phyloP scores from a whole-genome alignment of 2,797 vertebrate genomes.

The Sus cebifrons region DNA sequence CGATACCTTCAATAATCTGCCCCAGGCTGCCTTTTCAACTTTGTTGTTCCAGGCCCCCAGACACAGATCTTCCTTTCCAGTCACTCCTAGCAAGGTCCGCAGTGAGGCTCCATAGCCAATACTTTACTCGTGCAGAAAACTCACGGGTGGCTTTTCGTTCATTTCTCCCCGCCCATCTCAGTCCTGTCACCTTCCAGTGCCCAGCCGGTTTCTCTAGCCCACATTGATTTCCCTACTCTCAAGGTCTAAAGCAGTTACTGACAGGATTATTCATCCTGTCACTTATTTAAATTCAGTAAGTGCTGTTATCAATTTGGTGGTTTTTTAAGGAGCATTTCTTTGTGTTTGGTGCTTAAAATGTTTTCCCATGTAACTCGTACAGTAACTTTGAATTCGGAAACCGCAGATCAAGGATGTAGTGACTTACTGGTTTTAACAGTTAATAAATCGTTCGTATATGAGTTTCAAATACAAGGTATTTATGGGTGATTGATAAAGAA shows the following conservation, averaged over 20 bases:
- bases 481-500: slow-evolving; percentile 35
- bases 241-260: not conserved
- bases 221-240: not conserved
- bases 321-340: not conserved
- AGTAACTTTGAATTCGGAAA: not conserved
- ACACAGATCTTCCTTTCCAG: not conserved
- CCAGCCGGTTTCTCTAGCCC: not conserved
- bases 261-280: not conserved
- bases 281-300: not conserved
- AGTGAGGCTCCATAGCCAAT: rapidly evolving
- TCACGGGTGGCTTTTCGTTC: not conserved
- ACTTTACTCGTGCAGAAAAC: not conserved
- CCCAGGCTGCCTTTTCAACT: not conserved
- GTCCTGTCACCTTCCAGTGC: not conserved
- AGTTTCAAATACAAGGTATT: slow-evolving; percentile 34
- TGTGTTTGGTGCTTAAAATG: not conserved
- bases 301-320: not conserved
- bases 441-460: not conserved
- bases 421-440: not conserved
- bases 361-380: not conserved
- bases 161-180: not conserved
- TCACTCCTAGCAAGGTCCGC: not conserved
- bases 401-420: not conserved
- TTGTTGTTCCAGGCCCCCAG: not conserved
- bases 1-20: not conserved